Conservation (phyloP, 1,140 invertebrate species). For the Heliconius eleuchia region DNA sequence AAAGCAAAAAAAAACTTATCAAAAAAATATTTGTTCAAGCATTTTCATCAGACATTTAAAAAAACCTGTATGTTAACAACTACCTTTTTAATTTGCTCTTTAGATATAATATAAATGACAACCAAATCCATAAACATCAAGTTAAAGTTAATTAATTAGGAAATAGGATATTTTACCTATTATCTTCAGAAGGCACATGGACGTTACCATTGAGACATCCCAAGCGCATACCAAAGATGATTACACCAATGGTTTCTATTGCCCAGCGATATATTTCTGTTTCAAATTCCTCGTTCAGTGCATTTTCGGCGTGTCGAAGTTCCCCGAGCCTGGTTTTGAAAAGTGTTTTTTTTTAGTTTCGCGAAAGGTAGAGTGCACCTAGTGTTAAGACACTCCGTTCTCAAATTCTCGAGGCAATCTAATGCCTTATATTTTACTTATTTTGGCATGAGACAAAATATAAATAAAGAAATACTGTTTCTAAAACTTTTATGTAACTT, state of each 20-base stretch:
- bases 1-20: too few relatives aligned
- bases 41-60: too few relatives aligned
- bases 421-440: too few relatives aligned
- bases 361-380: too few relatives aligned
- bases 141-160: background rate
- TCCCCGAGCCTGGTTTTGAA: conserved; percentile 53
- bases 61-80: background rate
- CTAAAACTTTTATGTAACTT: too few relatives aligned
- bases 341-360: background rate
- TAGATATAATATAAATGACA: background rate
- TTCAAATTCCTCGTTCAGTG: conserved; percentile 67
- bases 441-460: too few relatives aligned
- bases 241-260: conserved; percentile 62
- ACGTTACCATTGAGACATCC: conserved; percentile 63
- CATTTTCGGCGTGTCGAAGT: conserved; percentile 61
- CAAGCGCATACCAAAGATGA: conserved; percentile 63
- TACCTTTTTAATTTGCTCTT: too few relatives aligned
- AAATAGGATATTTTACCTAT: conserved; percentile 46
- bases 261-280: conserved; percentile 72
- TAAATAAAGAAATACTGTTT: too few relatives aligned
- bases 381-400: too few relatives aligned
- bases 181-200: conserved; percentile 54
- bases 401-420: too few relatives aligned
- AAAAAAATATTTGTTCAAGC: too few relatives aligned
- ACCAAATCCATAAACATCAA: background rate